Evolutionary conservation across 1,140 invertebrate genomes (phyloP), one percentile per base, ranked within the genome.

Genomic region (Drosophila setifemur): DNA sequence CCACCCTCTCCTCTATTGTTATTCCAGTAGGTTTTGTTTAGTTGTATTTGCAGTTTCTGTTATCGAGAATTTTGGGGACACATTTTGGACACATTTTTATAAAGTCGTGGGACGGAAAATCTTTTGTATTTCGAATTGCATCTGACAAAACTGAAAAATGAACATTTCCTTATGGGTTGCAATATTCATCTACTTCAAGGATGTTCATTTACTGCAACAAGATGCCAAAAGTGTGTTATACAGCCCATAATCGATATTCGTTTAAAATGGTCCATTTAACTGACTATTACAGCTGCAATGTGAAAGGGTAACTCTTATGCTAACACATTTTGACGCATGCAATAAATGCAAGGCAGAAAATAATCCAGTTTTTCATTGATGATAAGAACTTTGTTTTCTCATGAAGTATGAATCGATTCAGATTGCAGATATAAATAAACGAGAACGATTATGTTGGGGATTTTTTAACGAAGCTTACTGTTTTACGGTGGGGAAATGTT

Each of bases 71-170:
- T 61, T 74, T 67, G 9, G 48, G 63, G 26, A 31, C 43, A 58
- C 42, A 45, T 14, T 23, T 23, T 3, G 12, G 31, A 18, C 12
- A 44, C 31, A 42, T 18, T 19, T 29, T 37, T 28, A 25, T 35
- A 33, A 25, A 31, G 11, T 39, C 48, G 50, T 42, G 12, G 35
- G 12, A 33, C 18, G 35, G 40, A 39, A 49, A 48, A 25, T 40
- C 45, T 49, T 60, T 85, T 66, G 53, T 66, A 47, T 49, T 60
- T 85, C 61, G 53, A 61, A 47, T 58, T 77, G 48, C 66, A 66
- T 25, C 71, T 53, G 29, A 49, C 61, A 70, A 76, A 67, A 58
- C 49, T 73, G 69, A 78, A 78, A 83, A 85, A 73, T 85, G 79
- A 73, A 78, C 72, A 85, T 83, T 78, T 82, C 67, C 64, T 71